These are phyloP conservation scores for Palythoa grandis DNA, from an alignment of 92 coral and sea anemone genomes.

Conservation along the genomic window DNA sequence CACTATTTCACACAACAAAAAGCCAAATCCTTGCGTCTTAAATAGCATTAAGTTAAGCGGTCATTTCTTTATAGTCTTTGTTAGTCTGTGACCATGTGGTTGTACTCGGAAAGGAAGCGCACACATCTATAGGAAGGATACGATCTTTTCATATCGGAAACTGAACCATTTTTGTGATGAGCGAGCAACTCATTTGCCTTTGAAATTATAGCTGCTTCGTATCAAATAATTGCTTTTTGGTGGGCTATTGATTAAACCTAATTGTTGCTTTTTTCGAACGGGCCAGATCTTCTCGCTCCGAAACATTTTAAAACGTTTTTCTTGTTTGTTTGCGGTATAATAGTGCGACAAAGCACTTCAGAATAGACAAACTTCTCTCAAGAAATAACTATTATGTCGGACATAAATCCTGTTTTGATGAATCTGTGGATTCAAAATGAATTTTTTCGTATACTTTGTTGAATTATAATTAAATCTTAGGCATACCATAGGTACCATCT, in stretches of 20 bases:
- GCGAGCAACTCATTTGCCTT: neutral
- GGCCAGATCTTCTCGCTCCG: neutral
- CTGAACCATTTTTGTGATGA: neutral
- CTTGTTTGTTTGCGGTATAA: neutral
- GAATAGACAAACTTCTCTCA: neutral
- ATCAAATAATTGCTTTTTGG: neutral
- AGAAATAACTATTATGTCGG: neutral
- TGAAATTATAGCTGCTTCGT: neutral
- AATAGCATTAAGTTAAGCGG: neutral
- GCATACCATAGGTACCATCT: neutral
- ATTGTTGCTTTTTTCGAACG: neutral
- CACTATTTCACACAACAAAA: neutral
- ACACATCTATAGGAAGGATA: neutral
- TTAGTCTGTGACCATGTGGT: neutral
- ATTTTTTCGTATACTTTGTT: neutral
- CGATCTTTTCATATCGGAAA: constrained; percentile 10
- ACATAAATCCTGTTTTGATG: neutral
- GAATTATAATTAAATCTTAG: neutral
- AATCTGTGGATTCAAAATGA: neutral
- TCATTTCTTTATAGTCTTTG: neutral
- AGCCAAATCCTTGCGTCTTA: neutral
- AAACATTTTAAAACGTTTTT: neutral
- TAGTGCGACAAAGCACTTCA: neutral
- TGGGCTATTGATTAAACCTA: neutral
- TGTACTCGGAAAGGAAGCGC: too few species aligned